phyloP scores from a whole-genome alignment of 2,113 vertebrate genomes.

The Eclectus roratus region DNA sequence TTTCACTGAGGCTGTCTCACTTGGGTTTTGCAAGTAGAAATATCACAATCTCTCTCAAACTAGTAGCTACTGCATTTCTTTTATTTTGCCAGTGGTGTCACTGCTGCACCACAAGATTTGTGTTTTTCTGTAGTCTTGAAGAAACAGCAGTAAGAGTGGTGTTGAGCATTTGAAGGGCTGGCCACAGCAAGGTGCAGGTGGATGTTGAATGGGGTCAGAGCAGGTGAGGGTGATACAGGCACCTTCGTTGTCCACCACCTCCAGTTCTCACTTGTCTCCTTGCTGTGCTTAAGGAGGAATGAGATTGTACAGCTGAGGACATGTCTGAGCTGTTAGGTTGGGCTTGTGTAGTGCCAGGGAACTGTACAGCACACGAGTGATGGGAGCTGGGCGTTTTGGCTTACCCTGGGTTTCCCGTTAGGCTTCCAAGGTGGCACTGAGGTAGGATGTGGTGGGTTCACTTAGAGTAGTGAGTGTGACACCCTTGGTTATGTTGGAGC shows the following conservation, averaged over 20 bases:
- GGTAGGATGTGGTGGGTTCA: neutral
- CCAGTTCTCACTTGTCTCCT: fast-evolving
- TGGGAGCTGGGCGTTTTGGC: neutral
- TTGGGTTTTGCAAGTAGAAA: neutral
- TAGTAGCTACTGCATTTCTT: constrained; percentile 50
- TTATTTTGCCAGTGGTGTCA: constrained; percentile 68
- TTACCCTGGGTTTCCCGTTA: neutral
- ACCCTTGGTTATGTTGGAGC: neutral
- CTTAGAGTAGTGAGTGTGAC: fast-evolving
- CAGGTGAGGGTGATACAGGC: neutral
- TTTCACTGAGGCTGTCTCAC: fast-evolving
- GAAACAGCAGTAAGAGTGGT: neutral
- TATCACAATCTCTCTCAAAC: neutral
- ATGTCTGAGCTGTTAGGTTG: too few relatives aligned
- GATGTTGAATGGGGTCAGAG: fast-evolving
- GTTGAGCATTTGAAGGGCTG: neutral
- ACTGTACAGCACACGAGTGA: fast-evolving
- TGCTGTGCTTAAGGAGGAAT: too few relatives aligned
- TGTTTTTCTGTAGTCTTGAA: neutral
- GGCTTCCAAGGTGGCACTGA: neutral
- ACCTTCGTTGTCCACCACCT: neutral
- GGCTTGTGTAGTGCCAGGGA: too few relatives aligned
- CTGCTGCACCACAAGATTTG: constrained; percentile 61
- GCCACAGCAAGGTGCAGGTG: fast-evolving
- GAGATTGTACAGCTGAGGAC: neutral